Percentiles rank a stretch among this genome's conserved stretches.
Evolutionary conservation across 2,888 invertebrate genomes (phyloP).

Genomic region (Chrysotoxum bicinctum): DNA sequence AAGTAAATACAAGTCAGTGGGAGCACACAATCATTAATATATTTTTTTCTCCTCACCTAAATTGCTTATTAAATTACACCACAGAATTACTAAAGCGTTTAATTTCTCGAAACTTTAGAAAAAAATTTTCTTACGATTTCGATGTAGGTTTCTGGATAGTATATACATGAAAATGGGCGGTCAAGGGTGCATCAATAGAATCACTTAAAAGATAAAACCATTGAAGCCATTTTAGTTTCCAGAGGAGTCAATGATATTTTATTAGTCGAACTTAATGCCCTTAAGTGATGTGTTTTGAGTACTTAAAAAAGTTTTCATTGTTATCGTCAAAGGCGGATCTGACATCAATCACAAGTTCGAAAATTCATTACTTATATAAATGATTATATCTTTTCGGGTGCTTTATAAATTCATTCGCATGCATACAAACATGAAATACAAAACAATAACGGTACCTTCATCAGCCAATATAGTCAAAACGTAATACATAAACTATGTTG

Average conservation of each 20-base stretch:
- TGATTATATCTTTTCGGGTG: too few species aligned
- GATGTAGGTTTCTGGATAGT: neutral
- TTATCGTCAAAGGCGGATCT: neutral
- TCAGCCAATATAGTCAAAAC: too few species aligned
- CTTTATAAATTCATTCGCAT: too few species aligned
- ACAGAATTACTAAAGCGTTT: conserved; percentile 44
- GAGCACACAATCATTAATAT: conserved; percentile 22
- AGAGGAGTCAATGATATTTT: conserved; percentile 18
- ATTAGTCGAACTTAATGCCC: conserved; percentile 17
- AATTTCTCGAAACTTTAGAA: neutral
- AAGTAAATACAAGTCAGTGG: neutral
- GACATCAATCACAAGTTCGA: neutral
- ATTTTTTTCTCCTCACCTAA: conserved; percentile 26
- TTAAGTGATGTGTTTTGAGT: neutral
- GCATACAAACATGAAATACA: too few species aligned
- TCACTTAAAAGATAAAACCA: conserved; percentile 44
- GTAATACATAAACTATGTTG: too few species aligned
- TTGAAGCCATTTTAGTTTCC: neutral
- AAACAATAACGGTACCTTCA: too few species aligned
- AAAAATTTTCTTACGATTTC: neutral
- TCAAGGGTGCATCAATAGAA: conserved; percentile 34
- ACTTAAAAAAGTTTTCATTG: neutral
- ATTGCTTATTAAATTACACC: conserved; percentile 44
- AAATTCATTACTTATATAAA: too few species aligned
- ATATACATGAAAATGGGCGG: conserved; percentile 18